Percentiles rank a stretch among this genome's conserved stretches.
Evolutionary conservation across 2,888 invertebrate species (phyloP).

Genomic region (Tinea trinotella): DNA sequence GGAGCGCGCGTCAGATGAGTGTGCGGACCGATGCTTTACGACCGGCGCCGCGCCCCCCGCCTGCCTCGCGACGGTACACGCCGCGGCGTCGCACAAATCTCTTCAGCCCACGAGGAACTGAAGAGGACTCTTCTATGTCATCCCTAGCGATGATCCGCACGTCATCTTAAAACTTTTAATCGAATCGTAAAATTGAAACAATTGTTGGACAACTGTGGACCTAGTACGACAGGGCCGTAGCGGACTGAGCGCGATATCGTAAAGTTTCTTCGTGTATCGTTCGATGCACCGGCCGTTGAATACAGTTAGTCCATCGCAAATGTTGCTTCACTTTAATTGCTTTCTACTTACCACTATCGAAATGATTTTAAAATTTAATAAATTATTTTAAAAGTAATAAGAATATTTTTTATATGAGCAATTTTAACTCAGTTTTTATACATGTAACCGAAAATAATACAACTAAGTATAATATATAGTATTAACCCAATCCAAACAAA

Average conservation of each 20-base stretch:
- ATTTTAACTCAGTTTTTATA: too few relatives aligned
- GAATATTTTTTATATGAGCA: too few relatives aligned
- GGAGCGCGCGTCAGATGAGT: conserved; percentile 70
- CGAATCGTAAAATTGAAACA: conserved; percentile 53
- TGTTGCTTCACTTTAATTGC: conserved; percentile 47
- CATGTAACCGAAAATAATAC: too few relatives aligned
- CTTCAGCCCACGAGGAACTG: conserved; percentile 13
- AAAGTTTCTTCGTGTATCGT: conserved; percentile 73
- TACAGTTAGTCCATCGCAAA: conserved; percentile 41
- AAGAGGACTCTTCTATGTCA: conserved; percentile 26
- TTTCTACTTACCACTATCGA: too few relatives aligned
- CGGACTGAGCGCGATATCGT: conserved; percentile 65
- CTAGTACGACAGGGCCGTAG: conserved; percentile 49
- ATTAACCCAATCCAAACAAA: too few relatives aligned
- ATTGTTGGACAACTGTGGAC: conserved; percentile 57
- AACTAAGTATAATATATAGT: too few relatives aligned
- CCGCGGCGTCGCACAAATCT: conserved; percentile 41
- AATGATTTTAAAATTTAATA: too few relatives aligned
- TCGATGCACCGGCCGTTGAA: conserved; percentile 71
- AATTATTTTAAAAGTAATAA: too few relatives aligned
- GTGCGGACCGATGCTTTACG: conserved; percentile 71
- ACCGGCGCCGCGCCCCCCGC: conserved; percentile 58
- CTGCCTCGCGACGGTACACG: conserved; percentile 54
- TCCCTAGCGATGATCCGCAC: neutral
- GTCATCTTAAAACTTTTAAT: conserved; percentile 45